Percentiles rank a stretch among this genome's conserved stretches.
Evolutionary conservation across 2,888 invertebrate species (phyloP).

Genomic region (Lomographa bimaculata): DNA sequence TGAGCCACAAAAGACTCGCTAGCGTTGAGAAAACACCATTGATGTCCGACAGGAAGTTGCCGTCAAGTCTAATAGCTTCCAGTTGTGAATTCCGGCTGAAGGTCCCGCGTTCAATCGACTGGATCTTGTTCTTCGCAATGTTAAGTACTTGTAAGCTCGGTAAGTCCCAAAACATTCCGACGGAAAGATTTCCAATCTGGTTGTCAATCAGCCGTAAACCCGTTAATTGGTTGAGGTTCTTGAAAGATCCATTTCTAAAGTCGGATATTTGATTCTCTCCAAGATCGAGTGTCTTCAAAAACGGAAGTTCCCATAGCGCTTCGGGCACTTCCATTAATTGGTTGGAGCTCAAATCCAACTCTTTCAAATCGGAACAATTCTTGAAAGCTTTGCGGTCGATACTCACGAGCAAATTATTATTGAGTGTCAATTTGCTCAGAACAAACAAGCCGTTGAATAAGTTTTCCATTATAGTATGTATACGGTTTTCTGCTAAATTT

Average conservation of each 20-base stretch:
- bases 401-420: constrained; percentile 92
- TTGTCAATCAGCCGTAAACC: constrained; percentile 95
- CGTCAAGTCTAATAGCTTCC: constrained; percentile 94
- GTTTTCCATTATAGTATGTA: constrained; percentile 91
- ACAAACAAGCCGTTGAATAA: constrained; percentile 93
- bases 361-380: constrained; percentile 94
- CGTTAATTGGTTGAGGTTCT: constrained; percentile 93
- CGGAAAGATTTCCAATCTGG: constrained; percentile 92
- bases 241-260: constrained; percentile 93
- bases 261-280: constrained; percentile 95
- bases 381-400: constrained; percentile 92
- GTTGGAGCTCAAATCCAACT: constrained; percentile 94
- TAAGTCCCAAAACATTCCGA: constrained; percentile 94
- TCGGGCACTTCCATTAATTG: constrained; percentile 91
- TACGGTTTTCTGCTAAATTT: constrained; percentile 93
- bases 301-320: constrained; percentile 90
- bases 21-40: constrained; percentile 95
- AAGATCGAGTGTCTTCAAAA: constrained; percentile 94
- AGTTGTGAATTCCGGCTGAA: constrained; percentile 92
- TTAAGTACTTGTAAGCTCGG: constrained; percentile 93
- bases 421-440: constrained; percentile 91
- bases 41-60: constrained; percentile 94
- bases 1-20: constrained; percentile 93
- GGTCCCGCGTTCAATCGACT: constrained; percentile 92
- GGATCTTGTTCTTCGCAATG: constrained; percentile 94